Percentiles rank a stretch among this genome's conserved stretches.
These are phyloP conservation scores for rat (Rattus norvegicus) DNA, from an alignment of 2,113 vertebrate species.

Conservation along the genomic window GRCr8 NC_086020.1:5718501-5719000, in stretches of 20 bases:
- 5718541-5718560: not conserved
- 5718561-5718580: not conserved
- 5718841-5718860: conserved; percentile 86
- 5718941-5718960: not conserved
- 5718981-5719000: too few species aligned
- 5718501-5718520: not conserved
- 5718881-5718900: conserved; percentile 71
- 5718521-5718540: not conserved
- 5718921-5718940: not conserved
- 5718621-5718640: not conserved
- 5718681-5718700: not conserved
- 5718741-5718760: not conserved
- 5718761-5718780: not conserved
- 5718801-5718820: conserved; percentile 86
- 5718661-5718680: not conserved
- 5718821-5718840: conserved; percentile 85
- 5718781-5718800: conserved; percentile 88
- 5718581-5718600: not conserved
- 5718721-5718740: not conserved
- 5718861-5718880: conserved; percentile 86
- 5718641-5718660: not conserved
- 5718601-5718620: not conserved
- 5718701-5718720: not conserved
- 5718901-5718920: conserved; percentile 53
- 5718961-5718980: not conserved